Evolutionary conservation across 2,888 invertebrate species (phyloP), one percentile per base, ranked within the genome.

Genomic region (Diachrysia chrysitis): DNA sequence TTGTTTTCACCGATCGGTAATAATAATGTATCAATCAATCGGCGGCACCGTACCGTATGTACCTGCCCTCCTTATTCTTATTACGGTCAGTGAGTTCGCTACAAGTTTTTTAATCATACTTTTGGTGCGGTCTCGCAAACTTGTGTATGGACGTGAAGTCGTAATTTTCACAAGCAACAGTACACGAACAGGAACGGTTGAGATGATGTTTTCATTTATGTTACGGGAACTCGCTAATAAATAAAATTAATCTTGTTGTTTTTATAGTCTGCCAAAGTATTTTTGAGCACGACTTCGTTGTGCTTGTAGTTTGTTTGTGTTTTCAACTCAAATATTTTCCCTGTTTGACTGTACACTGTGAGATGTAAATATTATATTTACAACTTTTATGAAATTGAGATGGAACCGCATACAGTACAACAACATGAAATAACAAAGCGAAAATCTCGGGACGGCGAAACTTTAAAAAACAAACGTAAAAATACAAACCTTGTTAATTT

Each of bases 21-120:
- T 85, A 84, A 81, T 81, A 84, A 80, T 69, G 82, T 76, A 85
- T 85, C 86, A 86, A 87, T 87, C 87, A 86, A 86, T 85, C 82
- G 73, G 73, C 60, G 69, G 61, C 64, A 63, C 42, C 53, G 66
- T 63, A 60, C 56, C 58, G 63, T 71, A 65, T 65, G 69, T 83
- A 71, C 74, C 70, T 74, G 76, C 63, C 74, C 81, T 78, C 75
- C 68, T 67, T 70, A 76, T 76, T 79, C 68, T 79, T 72, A 75
- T 77, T 85, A 83, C 85, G 86, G 86, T 85, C 86, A 84, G 81
- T 79, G 83, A 84, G 82, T 86, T 82, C 69, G 79, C 71, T 85
- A 85, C 83, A 87, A 87, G 87, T 87, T 87, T 87, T 87, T 87
- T 86, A 87, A 87, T 87, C 87, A 87, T 87, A 87, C 87, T 87